Evolutionary conservation across 1,140 invertebrate genomes (phyloP).

Genomic region (Drosophila sulfurigaster): DNA sequence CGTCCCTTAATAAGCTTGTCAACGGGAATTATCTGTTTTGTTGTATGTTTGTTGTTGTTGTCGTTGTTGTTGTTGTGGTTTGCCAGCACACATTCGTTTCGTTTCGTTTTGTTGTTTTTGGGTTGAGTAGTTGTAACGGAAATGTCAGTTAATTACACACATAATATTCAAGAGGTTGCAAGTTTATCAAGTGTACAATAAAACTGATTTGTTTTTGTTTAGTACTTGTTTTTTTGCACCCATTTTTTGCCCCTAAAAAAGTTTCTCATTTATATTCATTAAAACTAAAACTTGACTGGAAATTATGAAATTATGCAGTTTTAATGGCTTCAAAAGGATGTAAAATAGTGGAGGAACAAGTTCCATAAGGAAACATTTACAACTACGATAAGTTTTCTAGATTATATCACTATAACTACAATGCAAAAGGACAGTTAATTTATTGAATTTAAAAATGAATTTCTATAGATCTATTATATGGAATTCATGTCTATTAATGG

Average conservation of each 20-base stretch:
- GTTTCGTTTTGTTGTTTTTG: conserved; percentile 9
- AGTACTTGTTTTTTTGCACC: not conserved
- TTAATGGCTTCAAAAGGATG: not conserved
- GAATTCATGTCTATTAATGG: too few relatives aligned
- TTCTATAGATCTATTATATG: too few relatives aligned
- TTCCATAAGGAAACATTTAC: too few relatives aligned
- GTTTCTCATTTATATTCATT: not conserved
- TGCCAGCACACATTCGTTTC: conserved; percentile 2
- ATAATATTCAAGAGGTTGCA: conserved; percentile 29
- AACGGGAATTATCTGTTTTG: conserved; percentile 95
- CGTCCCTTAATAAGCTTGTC: conserved; percentile 98
- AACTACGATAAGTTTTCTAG: too few relatives aligned
- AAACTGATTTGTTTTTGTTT: too few relatives aligned
- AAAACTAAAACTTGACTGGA: not conserved
- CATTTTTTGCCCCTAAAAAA: not conserved
- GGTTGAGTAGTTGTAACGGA: conserved; percentile 70
- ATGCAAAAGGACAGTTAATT: too few relatives aligned
- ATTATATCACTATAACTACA: too few relatives aligned
- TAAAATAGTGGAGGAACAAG: not conserved
- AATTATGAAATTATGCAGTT: not conserved
- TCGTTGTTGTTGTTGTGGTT: conserved; percentile 25
- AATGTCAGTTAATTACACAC: conserved; percentile 76
- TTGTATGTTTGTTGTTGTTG: conserved; percentile 6
- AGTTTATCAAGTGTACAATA: conserved; percentile 24
- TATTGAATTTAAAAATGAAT: too few relatives aligned